Percentiles rank a stretch among this genome's conserved stretches.
Evolutionary conservation across 2,797 vertebrate species (phyloP).

Genomic region (Clarias pachynema): DNA sequence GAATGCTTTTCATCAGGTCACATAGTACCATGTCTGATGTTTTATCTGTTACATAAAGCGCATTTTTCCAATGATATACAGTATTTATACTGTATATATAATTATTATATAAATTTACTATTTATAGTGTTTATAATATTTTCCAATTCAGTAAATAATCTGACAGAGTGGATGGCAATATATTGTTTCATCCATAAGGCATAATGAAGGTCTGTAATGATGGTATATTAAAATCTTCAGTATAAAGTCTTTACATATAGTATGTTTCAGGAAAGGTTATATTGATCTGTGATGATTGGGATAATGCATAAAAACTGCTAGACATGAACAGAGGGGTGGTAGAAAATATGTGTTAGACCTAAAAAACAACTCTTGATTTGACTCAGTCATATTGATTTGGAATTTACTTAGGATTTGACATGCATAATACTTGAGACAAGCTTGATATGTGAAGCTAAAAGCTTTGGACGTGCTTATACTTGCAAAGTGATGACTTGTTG

Average conservation of each 20-base stretch:
- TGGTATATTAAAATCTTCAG: background rate
- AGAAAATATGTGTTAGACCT: background rate
- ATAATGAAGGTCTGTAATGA: background rate
- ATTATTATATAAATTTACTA: too few relatives aligned
- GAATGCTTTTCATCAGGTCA: background rate
- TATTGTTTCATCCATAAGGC: background rate
- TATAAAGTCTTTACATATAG: too few relatives aligned
- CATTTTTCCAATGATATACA: background rate
- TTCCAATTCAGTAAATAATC: background rate
- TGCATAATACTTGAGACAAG: conserved; percentile 3
- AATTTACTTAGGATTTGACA: conserved; percentile 5
- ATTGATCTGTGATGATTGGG: background rate
- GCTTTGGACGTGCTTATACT: conserved; percentile 2
- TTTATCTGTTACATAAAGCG: background rate
- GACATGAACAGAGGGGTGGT: background rate
- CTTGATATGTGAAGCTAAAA: conserved; percentile 20
- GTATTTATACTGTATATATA: too few relatives aligned
- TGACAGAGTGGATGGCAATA: background rate
- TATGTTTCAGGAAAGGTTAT: background rate
- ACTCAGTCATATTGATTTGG: background rate
- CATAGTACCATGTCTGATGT: background rate
- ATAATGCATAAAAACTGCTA: background rate
- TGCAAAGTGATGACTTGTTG: conserved; percentile 15
- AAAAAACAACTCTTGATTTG: background rate
- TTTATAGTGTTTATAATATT: background rate